Evolutionary conservation across 2,888 invertebrate species (phyloP), one percentile per base, ranked within the genome.

Genomic region (Campaea margaritaria): DNA sequence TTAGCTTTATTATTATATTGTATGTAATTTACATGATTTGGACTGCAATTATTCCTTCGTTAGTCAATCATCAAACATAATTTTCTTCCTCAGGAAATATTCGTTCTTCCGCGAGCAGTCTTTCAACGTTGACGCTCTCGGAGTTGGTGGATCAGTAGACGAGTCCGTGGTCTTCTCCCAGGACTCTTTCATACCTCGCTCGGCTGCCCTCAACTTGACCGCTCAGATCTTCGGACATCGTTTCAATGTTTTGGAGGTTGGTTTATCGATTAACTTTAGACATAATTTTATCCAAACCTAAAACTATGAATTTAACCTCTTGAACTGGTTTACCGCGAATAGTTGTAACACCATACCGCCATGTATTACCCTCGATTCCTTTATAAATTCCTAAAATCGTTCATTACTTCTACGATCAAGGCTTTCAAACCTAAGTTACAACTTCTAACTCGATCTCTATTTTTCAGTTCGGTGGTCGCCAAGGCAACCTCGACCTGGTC

Each of bases 161-260:
- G 89, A 94, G 66, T 95, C 95, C 74, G 89, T 97, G 1, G 96
- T 97, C 74, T 97, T 95, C 87, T 97, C 97, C 0, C 97, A 97
- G 76, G 95, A 96, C 75, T 96, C 96, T 0, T 97, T 95, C 86
- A 75, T 97, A 2, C 97, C 97, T 0, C 93, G 97, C 12, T 95
- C 96, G 0, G 93, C 93, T 0, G 94, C 93, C 55, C 71, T 96
- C 8, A 97, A 97, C 85, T 76, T 97, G 0, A 97, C 96, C 0
- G 93, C 95, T 0, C 95, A 96, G 78, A 70, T 97, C 0, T 97
- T 97, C 72, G 97, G 97, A 27, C 95, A 95, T 58, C 94, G 93
- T 48, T 93, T 96, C 77, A 97, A 97, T 76, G 87, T 97, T 46
- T 84, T 97, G 36, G 96, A 97, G 85, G 93, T 96, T 60, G 83